Percentiles rank a stretch among this genome's conserved stretches.
Evolutionary conservation across 2,888 invertebrate genomes (phyloP).

Genomic region (Agelastica alni): DNA sequence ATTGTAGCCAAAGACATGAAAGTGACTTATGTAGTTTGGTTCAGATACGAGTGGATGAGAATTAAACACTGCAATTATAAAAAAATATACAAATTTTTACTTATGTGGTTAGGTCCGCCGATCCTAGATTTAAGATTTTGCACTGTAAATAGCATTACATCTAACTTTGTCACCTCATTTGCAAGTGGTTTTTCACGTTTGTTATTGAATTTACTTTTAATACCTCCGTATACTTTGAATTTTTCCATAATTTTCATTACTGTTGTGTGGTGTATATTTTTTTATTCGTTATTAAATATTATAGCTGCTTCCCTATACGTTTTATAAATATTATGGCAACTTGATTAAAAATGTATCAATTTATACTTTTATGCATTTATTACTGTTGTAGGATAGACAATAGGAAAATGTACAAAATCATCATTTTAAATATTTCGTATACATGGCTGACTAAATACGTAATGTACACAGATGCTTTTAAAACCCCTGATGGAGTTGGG

Average conservation of each 20-base stretch:
- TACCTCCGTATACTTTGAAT: slow-evolving; percentile 5
- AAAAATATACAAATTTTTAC: too few relatives aligned
- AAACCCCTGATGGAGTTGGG: too few relatives aligned
- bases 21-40: too few relatives aligned
- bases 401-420: too few relatives aligned
- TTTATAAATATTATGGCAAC: not conserved
- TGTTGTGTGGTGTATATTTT: slow-evolving; percentile 1
- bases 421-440: too few relatives aligned
- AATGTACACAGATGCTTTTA: too few relatives aligned
- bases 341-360: not conserved
- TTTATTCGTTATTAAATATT: slow-evolving; percentile 1
- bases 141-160: not conserved
- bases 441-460: too few relatives aligned
- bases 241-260: not conserved
- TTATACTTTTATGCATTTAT: not conserved
- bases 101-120: too few relatives aligned
- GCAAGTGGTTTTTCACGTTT: not conserved
- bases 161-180: slow-evolving; percentile 8
- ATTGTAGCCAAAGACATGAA: too few relatives aligned
- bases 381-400: not conserved
- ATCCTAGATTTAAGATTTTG: slow-evolving; percentile 10
- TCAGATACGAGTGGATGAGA: too few relatives aligned
- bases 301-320: not conserved
- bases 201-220: slow-evolving; percentile 5
- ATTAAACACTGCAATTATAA: too few relatives aligned